Conservation (phyloP, 1,140 invertebrate species). For the Drosophila paulistorum region DNA sequence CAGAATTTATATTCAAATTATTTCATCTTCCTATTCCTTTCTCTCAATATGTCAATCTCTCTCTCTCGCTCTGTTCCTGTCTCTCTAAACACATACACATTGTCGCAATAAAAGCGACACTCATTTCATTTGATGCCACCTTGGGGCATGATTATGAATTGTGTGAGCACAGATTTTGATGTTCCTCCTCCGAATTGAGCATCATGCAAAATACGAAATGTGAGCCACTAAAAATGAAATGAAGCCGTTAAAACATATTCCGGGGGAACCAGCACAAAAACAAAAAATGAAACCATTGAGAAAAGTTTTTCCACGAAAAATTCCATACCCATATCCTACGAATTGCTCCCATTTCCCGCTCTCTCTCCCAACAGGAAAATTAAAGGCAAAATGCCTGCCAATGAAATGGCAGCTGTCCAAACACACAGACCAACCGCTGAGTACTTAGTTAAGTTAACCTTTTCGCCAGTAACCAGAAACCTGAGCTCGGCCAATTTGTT, state of each 20-base stretch:
- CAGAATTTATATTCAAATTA: slow-evolving; percentile 19
- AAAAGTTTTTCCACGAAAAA: background rate
- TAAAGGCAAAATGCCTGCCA: slow-evolving; percentile 44
- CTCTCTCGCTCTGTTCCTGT: background rate
- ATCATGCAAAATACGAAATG: slow-evolving; percentile 14
- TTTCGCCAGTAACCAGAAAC: slow-evolving; percentile 55
- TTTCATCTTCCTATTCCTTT: slow-evolving; percentile 10
- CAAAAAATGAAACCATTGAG: background rate
- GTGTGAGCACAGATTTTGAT: slow-evolving; percentile 66
- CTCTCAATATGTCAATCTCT: no score
- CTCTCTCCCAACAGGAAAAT: background rate
- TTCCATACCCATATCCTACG: background rate
- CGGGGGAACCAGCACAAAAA: background rate
- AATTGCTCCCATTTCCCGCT: no score
- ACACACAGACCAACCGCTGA: slow-evolving; percentile 53
- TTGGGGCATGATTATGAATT: slow-evolving; percentile 75
- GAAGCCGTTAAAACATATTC: slow-evolving; percentile 73
- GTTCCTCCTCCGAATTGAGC: slow-evolving; percentile 37
- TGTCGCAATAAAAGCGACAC: slow-evolving; percentile 43
- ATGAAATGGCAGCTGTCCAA: slow-evolving; percentile 76
- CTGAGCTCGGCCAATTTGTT: slow-evolving; percentile 72
- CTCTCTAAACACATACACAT: background rate
- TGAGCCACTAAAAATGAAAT: slow-evolving; percentile 42
- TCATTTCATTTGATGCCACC: slow-evolving; percentile 67
- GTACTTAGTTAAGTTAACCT: slow-evolving; percentile 61